Evolutionary conservation across 1,140 invertebrate genomes (phyloP), one percentile per base, ranked within the genome.

Genomic region (Zelostemma sp.): DNA sequence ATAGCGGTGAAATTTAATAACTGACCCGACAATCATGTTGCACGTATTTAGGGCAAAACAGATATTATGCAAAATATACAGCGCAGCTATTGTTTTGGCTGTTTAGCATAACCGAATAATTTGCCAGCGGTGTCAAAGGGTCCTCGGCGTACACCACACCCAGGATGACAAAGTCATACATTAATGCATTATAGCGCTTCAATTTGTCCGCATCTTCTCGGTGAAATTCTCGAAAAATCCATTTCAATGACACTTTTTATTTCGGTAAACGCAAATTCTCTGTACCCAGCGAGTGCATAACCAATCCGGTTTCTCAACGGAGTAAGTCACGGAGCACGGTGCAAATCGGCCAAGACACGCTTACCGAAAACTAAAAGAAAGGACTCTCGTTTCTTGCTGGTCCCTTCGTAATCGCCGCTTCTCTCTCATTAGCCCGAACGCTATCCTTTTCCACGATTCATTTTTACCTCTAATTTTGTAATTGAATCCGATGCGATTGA

Each of bases 41-140:
- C 41, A 16, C 41, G 16, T 6, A 11, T n/a, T 43, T 12, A 6
- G 41, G 14, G 14, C 6, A 3, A 17, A 43, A 43, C 1, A 8
- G 25, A 43, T 43, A 18, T 1, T 1, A 43, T 43, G 41, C 41
- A 43, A 43, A 43, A 43, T 43, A 43, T 43, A 43, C 6, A 14
- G 17, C 41, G 41, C 2, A 4, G 41, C 41, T 17, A 43, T 43
- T 43, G 41, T 43, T 43, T 17, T 43, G 14, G 15, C 41, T 18
- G 14, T 43, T 43, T 18, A 43, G 41, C 41, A 43, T 43, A 43
- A 43, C 3, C 41, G 17, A 35, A 35, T 35, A 35, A 35, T 35
- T 35, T n/a, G 41, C 4, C 41, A 43, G 16, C 4, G 14, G 11
- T 43, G 5, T 43, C 14, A 43, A 43, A 17, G 17, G 14, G 17